Percentiles rank a stretch among this genome's conserved stretches.
phyloP scores from a whole-genome alignment of 2,888 invertebrate genomes.

The Agonum fuliginosum region DNA sequence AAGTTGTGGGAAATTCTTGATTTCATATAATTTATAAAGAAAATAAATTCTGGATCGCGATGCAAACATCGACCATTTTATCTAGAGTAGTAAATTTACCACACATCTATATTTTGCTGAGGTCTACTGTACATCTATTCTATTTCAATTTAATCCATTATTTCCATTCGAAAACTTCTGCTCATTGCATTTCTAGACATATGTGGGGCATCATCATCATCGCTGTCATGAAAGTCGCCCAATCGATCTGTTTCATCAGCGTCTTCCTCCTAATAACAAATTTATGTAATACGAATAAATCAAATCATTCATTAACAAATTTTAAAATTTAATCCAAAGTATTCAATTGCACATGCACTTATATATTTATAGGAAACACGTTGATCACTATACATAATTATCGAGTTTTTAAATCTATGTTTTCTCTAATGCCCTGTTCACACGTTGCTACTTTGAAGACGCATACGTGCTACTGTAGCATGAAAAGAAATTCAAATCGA shows the following conservation, averaged over 20 bases:
- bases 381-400: too few species aligned
- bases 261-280: constrained; percentile 60
- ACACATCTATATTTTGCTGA: constrained; percentile 13
- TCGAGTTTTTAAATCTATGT: too few species aligned
- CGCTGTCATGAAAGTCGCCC: constrained; percentile 68
- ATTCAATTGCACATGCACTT: too few species aligned
- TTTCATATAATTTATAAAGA: neutral
- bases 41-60: neutral
- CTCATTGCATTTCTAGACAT: constrained; percentile 66
- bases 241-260: constrained; percentile 66
- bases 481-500: too few species aligned
- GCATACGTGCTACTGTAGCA: too few species aligned
- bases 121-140: constrained; percentile 33
- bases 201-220: constrained; percentile 66
- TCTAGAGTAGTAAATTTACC: neutral
- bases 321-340: too few species aligned
- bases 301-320: too few species aligned
- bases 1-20: too few species aligned
- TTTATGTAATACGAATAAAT: neutral
- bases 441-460: too few species aligned
- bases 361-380: too few species aligned
- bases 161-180: constrained; percentile 70
- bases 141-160: constrained; percentile 64
- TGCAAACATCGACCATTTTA: constrained; percentile 5
- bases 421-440: too few species aligned